Evolutionary conservation across 2,113 vertebrate genomes (phyloP), one percentile per base, ranked within the genome.

Genomic region (Eonycteris spelaea): DNA sequence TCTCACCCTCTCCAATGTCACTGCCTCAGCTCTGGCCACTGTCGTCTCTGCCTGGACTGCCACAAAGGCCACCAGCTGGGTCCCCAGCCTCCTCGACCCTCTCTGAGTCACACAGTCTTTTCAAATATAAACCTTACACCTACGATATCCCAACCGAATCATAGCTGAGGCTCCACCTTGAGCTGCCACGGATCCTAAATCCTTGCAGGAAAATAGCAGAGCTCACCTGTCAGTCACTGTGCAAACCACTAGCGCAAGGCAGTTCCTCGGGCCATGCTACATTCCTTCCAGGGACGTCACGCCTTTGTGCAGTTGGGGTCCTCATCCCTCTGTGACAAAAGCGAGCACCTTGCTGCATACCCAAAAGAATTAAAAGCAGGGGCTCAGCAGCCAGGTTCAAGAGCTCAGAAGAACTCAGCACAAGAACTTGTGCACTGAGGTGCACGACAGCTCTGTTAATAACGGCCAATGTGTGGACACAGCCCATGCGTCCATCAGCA

Each of bases 211-310:
- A 87, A 77, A 53, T 15, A 2, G 86, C 22, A 53, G 26, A 71
- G 63, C 26, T 21, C 45, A 40, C 7, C 28, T 63, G 8, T 10
- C 35, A 1, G 3, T 6, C 2, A 6, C 35, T 28, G 28, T 24
- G 15, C 65, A 61, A 18, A 18, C 26, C 12, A 35, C 14, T 0
- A 74, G 26, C 45, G 59, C 40, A 6, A 10, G 35, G 5, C 11
- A 18, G 16, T 12, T 30, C n/a, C 1, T 6, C 12, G 15, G 55
- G 43, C 40, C 21, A 19, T 11, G 7, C 11, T 48, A 12, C 7
- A 1, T 4, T 14, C 53, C 71, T 43, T 28, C 30, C 19, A n/a
- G 2, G 19, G 43, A 51, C 5, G 0, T 3, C 43, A 19, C 16
- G 7, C 22, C 10, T 79, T 24, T 71, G 63, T 16, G 19, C 68